Conservation (phyloP, 2,888 invertebrate species). For the Monopis laevigella region DNA sequence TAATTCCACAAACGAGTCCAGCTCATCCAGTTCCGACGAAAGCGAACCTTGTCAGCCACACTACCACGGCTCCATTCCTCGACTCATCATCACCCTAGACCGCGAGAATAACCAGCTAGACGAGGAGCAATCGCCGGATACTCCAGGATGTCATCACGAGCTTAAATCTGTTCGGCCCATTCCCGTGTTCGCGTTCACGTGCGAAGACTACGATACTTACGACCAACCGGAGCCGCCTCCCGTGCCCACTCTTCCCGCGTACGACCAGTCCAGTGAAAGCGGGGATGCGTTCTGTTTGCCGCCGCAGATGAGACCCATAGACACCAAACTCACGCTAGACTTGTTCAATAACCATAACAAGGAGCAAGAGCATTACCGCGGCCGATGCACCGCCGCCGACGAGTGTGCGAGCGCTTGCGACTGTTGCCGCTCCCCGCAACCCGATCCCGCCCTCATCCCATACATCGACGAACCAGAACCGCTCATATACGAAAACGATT, state of each 20-base stretch:
- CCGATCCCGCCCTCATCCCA: constrained; percentile 49
- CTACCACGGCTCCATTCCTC: constrained; percentile 52
- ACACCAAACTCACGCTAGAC: constrained; percentile 46
- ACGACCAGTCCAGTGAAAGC: constrained; percentile 41
- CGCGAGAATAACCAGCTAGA: constrained; percentile 45
- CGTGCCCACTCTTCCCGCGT: constrained; percentile 34
- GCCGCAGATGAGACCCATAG: constrained; percentile 51
- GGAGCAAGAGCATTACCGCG: constrained; percentile 31
- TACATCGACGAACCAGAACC: constrained; percentile 61
- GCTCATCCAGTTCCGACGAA: constrained; percentile 53
- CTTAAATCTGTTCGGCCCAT: constrained; percentile 36
- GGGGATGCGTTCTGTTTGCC: constrained; percentile 40
- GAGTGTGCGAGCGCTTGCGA: constrained; percentile 57
- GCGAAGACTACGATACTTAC: constrained; percentile 49
- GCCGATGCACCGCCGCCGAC: constrained; percentile 44
- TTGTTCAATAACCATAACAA: constrained; percentile 34
- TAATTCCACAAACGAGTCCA: constrained; percentile 41
- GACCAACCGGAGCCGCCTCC: constrained; percentile 33
- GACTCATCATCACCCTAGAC: constrained; percentile 51
- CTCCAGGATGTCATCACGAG: constrained; percentile 47
- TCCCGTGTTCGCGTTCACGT: constrained; percentile 54
- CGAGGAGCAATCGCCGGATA: constrained; percentile 48
- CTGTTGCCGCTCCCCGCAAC: constrained; percentile 55
- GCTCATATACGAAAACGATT: constrained; percentile 51
- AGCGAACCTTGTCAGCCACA: constrained; percentile 43